A percentile compares a stretch with the other conserved stretches of the same genome.
These are phyloP conservation scores for Coenobita brevimanus DNA, from an alignment of 1,140 invertebrate species.

Conservation along the genomic window DNA sequence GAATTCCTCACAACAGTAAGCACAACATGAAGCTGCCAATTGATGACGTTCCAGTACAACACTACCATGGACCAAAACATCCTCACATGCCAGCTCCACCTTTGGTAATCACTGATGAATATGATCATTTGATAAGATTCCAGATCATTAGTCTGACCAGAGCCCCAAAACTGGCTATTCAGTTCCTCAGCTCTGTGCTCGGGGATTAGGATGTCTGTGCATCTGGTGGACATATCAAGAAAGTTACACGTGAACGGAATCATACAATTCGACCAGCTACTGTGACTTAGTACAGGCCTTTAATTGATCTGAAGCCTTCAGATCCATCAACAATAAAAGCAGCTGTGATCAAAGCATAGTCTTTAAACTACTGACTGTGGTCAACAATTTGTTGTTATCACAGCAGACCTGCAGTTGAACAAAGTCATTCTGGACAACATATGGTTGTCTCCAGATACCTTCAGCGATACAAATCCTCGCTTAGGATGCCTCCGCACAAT, in stretches of 20 bases:
- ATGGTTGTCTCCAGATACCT: slow-evolving; percentile 29
- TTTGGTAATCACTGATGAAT: too few species aligned
- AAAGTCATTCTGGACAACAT: slow-evolving; percentile 23
- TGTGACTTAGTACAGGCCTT: slow-evolving; percentile 7
- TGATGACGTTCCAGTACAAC: too few species aligned
- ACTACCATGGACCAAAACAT: too few species aligned
- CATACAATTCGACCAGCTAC: slow-evolving; percentile 25
- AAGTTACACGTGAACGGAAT: slow-evolving; percentile 22
- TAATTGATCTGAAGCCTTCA: slow-evolving; percentile 39
- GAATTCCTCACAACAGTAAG: too few species aligned
- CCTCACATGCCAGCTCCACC: too few species aligned
- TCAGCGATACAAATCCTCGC: slow-evolving; percentile 24
- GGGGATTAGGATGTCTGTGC: background rate
- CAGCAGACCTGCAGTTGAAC: slow-evolving; percentile 48
- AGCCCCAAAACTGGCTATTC: slow-evolving; percentile 8
- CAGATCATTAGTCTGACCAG: slow-evolving; percentile 34
- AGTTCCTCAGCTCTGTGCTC: background rate
- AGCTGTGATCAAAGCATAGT: slow-evolving; percentile 32
- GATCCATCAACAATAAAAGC: slow-evolving; percentile 40
- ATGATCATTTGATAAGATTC: too few species aligned
- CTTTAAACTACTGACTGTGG: slow-evolving; percentile 24
- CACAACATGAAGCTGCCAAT: too few species aligned
- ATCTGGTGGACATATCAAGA: slow-evolving; percentile 23
- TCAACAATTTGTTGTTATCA: too few species aligned
- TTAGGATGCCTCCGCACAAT: slow-evolving; percentile 36